These are phyloP conservation scores for Nannoperca australis DNA, from an alignment of 2,797 vertebrate species.

Conservation along the genomic window DNA sequence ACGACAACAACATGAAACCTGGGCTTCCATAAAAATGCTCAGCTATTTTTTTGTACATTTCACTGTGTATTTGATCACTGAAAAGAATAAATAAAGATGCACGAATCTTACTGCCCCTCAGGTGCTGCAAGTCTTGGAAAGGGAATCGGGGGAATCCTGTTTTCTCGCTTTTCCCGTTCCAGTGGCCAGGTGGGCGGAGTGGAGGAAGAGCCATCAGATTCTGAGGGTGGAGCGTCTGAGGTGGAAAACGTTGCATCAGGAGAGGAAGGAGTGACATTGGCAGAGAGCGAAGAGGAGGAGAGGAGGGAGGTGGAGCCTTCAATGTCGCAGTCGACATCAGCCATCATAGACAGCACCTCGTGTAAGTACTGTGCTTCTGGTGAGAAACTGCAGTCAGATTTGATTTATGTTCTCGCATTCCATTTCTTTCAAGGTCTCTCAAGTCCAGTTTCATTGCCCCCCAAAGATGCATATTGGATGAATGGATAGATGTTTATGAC, in stretches of 20 bases:
- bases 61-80: neutral
- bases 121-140: conserved; percentile 96
- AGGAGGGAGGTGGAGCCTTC: conserved; percentile 74
- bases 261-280: conserved; percentile 76
- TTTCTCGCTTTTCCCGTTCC: conserved; percentile 93
- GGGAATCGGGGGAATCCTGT: conserved; percentile 95
- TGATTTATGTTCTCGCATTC: neutral
- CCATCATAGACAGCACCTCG: conserved; percentile 87
- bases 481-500: no score
- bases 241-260: conserved; percentile 42
- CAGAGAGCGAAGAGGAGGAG: conserved; percentile 81
- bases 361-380: conserved; percentile 80
- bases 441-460: neutral
- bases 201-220: conserved; percentile 76
- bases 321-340: conserved; percentile 83
- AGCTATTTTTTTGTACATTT: neutral
- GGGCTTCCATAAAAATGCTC: neutral
- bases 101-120: conserved; percentile 56
- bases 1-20: no score
- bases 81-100: neutral
- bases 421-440: neutral
- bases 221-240: conserved; percentile 71
- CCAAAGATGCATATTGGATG: neutral
- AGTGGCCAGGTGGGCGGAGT: conserved; percentile 83
- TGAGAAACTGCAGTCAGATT: neutral